Evolutionary conservation across 2,113 vertebrate genomes (phyloP).

Genomic region (Engraulis encrasicolus): DNA sequence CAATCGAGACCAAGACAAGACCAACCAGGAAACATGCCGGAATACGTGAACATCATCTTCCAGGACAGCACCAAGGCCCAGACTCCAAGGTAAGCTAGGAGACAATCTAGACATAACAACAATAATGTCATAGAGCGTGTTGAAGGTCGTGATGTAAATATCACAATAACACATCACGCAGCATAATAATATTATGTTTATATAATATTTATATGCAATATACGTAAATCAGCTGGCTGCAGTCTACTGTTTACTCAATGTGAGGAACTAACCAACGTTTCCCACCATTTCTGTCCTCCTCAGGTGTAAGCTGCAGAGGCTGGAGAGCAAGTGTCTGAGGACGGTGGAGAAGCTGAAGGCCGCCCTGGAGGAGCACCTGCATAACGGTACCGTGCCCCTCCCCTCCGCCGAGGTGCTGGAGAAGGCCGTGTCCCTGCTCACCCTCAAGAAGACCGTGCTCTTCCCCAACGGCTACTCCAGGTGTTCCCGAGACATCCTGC

Average conservation of each 20-base stretch:
- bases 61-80: constrained; percentile 73
- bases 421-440: constrained; percentile 74
- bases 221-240: too few relatives aligned
- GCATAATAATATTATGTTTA: neutral
- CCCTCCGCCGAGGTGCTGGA: constrained; percentile 72
- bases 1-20: constrained; percentile 5
- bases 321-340: constrained; percentile 72
- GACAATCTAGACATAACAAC: neutral
- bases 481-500: constrained; percentile 71
- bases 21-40: constrained; percentile 63
- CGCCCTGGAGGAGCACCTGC: constrained; percentile 67
- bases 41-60: constrained; percentile 64
- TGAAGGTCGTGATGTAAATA: too few relatives aligned
- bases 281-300: constrained; percentile 31
- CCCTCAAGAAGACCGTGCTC: constrained; percentile 68
- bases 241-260: neutral
- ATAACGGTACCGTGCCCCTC: constrained; percentile 66
- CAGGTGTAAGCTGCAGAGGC: constrained; percentile 73
- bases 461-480: constrained; percentile 73
- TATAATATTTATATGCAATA: neutral
- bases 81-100: constrained; percentile 65
- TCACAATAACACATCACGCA: neutral
- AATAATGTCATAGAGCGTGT: too few relatives aligned
- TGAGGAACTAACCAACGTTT: constrained; percentile 9
- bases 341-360: constrained; percentile 73